Conservation (phyloP, 2,113 vertebrate genomes). For the Todiramphus saurophagus region DNA sequence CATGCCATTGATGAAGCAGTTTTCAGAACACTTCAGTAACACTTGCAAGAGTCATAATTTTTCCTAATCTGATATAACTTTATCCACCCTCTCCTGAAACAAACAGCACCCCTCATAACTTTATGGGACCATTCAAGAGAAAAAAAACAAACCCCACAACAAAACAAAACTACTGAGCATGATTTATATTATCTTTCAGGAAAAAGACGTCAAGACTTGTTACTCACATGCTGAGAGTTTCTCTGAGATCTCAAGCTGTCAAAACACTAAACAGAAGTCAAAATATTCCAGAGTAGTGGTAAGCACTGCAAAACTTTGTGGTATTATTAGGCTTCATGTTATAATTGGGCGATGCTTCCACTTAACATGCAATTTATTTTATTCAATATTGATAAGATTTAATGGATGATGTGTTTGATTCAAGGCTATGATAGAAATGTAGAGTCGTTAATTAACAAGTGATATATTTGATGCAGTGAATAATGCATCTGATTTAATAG, state of each 20-base stretch:
- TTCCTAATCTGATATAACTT: constrained; percentile 19
- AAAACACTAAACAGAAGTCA: background rate
- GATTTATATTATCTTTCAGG: constrained; percentile 21
- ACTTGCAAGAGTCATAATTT: background rate
- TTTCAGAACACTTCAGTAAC: background rate
- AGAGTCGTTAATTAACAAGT: constrained; percentile 68
- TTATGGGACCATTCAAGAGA: background rate
- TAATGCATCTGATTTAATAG: constrained; percentile 69
- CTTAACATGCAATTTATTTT: constrained; percentile 69
- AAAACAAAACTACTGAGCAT: background rate
- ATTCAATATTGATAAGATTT: constrained; percentile 70
- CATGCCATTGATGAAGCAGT: background rate
- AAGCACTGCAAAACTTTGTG: constrained; percentile 29
- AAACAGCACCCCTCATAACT: background rate
- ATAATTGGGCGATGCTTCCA: constrained; percentile 56
- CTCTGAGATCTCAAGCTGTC: background rate
- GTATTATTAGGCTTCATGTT: background rate
- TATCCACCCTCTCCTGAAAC: constrained; percentile 25
- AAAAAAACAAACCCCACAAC: too few relatives aligned
- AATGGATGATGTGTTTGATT: constrained; percentile 58
- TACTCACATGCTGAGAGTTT: background rate
- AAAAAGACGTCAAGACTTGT: constrained; percentile 7
- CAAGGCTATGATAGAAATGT: constrained; percentile 46
- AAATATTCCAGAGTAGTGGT: background rate
- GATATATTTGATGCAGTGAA: constrained; percentile 66